Base-by-base conservation (phyloP, 2,113 vertebrate genomes). In the Dipodomys ordii region DNA sequence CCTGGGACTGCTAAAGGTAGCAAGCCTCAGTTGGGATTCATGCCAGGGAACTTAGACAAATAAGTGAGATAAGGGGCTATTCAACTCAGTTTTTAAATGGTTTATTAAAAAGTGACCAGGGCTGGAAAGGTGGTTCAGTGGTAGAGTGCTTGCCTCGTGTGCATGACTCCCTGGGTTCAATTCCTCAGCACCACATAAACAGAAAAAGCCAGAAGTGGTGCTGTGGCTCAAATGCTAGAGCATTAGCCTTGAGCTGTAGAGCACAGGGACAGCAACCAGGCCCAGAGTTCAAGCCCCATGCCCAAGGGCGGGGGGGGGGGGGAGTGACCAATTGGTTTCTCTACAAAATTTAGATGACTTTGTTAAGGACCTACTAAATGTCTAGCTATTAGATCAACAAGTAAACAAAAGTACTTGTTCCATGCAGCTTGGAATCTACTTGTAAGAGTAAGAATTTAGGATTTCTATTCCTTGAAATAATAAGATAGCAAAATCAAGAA, bases 401-500 rank as follows among this genome's bases (percentile, higher is more conserved):
- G 28, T 49, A 81, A 80, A 68, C 53, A 76, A 72, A 57, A 84
- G 7, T 87, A 25, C 15, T 91, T 79, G 65, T 25, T 83, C 79
- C 7, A 28, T 23, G 22, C 27, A 92, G 22, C 18, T 92, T 53
- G 10, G 64, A 69, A 25, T 86, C 16, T 69, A 62, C 28, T 83
- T 79, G 19, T 78, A 23, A 80, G n/a, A 74, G 3, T 92, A 69
- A 60, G 65, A 67, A 53, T 1, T 9, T 49, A 67, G 4, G 12
- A 60, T 94, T 96, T 83, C 44, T 69, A 0, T 73, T 85, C 46
- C 65, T 81, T 87, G 53, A 32, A 76, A 44, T 89, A 87, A 79
- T 49, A 86, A 88, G 39, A 67, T 25, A 95, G 53, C 27, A 68
- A 57, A 64, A 53, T 80, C 4, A 60, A 49, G 39, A 83, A 22